These are phyloP conservation scores for Lithobates pipiens DNA, from an alignment of 2,797 vertebrate species.

Conservation along the genomic window DNA sequence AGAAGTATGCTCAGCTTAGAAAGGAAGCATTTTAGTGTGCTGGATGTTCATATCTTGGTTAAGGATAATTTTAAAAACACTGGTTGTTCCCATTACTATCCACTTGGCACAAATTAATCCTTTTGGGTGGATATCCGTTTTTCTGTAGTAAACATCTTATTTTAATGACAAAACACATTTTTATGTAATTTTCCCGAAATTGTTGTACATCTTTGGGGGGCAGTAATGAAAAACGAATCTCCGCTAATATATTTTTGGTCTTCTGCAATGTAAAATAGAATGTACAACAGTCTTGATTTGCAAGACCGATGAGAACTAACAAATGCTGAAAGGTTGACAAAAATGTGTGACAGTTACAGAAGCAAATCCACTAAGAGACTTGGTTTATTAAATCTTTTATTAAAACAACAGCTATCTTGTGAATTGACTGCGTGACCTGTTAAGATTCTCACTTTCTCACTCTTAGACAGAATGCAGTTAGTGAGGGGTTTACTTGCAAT, in stretches of 20 bases:
- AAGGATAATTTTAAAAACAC: too few species aligned
- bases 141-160: too few species aligned
- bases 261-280: background rate
- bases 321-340: background rate
- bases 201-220: too few species aligned
- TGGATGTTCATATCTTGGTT: too few species aligned
- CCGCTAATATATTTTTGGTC: background rate
- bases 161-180: too few species aligned
- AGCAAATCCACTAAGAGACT: background rate
- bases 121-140: too few species aligned
- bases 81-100: too few species aligned
- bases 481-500: conserved; percentile 9
- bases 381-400: conserved; percentile 4
- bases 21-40: too few species aligned
- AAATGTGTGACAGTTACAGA: background rate
- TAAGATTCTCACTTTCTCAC: conserved; percentile 11
- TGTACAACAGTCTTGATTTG: background rate
- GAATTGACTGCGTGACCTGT: background rate
- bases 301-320: background rate
- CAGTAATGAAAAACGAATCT: background rate
- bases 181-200: too few species aligned
- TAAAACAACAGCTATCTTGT: conserved; percentile 21
- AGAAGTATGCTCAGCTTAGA: too few species aligned
- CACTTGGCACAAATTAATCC: too few species aligned
- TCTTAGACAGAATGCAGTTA: conserved; percentile 3